Evolutionary conservation across 2,113 vertebrate genomes (phyloP).

Genomic region (Craseonycteris thonglongyai): DNA sequence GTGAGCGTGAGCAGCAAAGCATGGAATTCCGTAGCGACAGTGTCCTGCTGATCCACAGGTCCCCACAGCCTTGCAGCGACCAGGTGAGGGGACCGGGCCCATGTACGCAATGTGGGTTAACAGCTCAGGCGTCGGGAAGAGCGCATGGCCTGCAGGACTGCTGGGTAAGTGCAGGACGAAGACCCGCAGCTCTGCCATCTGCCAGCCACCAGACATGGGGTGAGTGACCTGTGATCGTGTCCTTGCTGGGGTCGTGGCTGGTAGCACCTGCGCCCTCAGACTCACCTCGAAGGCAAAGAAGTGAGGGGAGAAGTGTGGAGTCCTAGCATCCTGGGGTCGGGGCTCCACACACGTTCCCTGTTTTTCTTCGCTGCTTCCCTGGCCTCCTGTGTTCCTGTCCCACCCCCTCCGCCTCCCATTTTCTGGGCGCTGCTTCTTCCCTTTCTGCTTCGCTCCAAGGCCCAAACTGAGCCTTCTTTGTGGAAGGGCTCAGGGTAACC

Average conservation of each 20-base stretch:
- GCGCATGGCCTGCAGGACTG: accelerated
- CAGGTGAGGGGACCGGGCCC: too few species aligned
- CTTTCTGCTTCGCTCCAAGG: accelerated
- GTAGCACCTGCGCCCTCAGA: too few species aligned
- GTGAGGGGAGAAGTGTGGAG: too few species aligned
- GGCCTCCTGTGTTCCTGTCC: too few species aligned
- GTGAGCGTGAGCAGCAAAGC: accelerated
- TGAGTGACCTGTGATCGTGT: accelerated
- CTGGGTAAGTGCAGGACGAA: neutral
- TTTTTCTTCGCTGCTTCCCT: too few species aligned
- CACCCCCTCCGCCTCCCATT: accelerated
- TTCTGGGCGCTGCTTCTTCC: too few species aligned
- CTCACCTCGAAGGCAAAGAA: too few species aligned
- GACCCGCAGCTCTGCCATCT: accelerated
- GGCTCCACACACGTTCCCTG: accelerated
- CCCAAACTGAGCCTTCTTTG: neutral
- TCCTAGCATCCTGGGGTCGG: neutral
- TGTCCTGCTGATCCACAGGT: accelerated
- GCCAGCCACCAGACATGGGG: accelerated
- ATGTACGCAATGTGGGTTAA: accelerated
- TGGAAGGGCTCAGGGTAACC: too few species aligned
- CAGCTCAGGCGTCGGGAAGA: neutral
- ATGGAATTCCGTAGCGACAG: accelerated
- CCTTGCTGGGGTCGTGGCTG: too few species aligned
- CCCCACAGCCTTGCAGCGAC: neutral